Evolutionary conservation across 2,113 vertebrate species (phyloP).

Genomic region (Tautogolabrus adspersus): DNA sequence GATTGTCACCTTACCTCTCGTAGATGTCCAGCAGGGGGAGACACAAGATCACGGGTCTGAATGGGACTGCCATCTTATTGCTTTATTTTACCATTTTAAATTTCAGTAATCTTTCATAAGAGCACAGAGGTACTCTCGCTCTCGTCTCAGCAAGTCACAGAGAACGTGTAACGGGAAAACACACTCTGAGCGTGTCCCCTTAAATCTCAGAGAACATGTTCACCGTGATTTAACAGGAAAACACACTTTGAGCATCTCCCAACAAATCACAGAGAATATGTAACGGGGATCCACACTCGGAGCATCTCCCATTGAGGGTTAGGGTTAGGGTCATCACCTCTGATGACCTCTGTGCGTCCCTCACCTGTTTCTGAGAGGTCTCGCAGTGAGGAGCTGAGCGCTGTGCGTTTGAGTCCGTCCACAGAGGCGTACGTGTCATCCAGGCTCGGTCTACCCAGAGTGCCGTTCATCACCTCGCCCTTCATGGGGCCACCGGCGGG

Average conservation of each 20-base stretch:
- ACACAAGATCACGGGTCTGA: not conserved
- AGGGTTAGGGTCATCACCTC: too few species aligned
- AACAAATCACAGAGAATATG: too few species aligned
- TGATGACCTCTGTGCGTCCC: not conserved
- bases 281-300: too few species aligned
- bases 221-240: too few species aligned
- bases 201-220: too few species aligned
- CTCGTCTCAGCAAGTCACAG: not conserved
- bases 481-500: constrained; percentile 61
- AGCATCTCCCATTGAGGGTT: too few species aligned
- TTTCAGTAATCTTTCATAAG: constrained; percentile 52
- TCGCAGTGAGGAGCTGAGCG: constrained; percentile 92
- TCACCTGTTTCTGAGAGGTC: constrained; percentile 94
- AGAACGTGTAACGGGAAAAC: not conserved
- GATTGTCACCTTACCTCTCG: not conserved
- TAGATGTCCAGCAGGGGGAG: constrained; percentile 41
- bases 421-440: constrained; percentile 91
- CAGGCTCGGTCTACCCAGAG: constrained; percentile 87
- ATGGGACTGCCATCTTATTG: not conserved
- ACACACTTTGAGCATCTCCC: too few species aligned
- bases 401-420: constrained; percentile 91
- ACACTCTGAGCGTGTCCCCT: not conserved
- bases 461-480: constrained; percentile 89
- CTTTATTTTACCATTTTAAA: constrained; percentile 13
- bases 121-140: constrained; percentile 31